Evolutionary conservation across 1,140 invertebrate species (phyloP), one percentile per base, ranked within the genome.

Genomic region (Parasteatoda tepidariorum): DNA sequence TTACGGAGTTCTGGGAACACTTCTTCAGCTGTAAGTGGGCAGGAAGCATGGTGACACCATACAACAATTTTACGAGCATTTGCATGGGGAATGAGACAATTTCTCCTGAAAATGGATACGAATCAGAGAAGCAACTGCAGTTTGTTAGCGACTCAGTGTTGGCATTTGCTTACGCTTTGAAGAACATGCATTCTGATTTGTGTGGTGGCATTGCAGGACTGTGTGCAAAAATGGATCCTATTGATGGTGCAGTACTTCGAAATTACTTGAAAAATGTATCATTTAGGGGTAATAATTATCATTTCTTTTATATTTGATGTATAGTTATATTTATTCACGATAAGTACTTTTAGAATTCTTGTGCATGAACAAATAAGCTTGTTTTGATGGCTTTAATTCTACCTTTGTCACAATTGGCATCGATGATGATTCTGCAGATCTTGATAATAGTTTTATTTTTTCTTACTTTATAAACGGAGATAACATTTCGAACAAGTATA

Each of bases 1-100:
- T 97, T 90, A 92, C 95, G 28, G 96, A 97, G 91, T 97, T 96
- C 89, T 97, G 96, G 96, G 96, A 97, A 87, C 92, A 95, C 87
- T 94, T 96, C 87, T 97, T 97, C 87, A 91, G 94, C 76, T 87
- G 87, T 59, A 86, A 86, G 83, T 87, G 86, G 82, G 93, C 94
- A 0, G 93, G 94, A 85, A 93, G 93, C 61, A 91, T 93, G 0
- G 89, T 89, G 33, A 97, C 95, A 0, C 95, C 95, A 0, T 96
- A 96, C 90, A 97, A 97, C 86, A 88, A 90, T 31, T 92, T 93
- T 85, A 94, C 94, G 87, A 92, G 89, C 2, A 87, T 15, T 2
- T 84, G 83, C 24, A 84, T 30, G 26, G 83, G 74, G 13, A 6
- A 68, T 5, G 94, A 96, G 87, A 90, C 92, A 11, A 91, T 96